Evolutionary conservation across 2,888 invertebrate genomes (phyloP).

Genomic region (Eumerus sabulonum): DNA sequence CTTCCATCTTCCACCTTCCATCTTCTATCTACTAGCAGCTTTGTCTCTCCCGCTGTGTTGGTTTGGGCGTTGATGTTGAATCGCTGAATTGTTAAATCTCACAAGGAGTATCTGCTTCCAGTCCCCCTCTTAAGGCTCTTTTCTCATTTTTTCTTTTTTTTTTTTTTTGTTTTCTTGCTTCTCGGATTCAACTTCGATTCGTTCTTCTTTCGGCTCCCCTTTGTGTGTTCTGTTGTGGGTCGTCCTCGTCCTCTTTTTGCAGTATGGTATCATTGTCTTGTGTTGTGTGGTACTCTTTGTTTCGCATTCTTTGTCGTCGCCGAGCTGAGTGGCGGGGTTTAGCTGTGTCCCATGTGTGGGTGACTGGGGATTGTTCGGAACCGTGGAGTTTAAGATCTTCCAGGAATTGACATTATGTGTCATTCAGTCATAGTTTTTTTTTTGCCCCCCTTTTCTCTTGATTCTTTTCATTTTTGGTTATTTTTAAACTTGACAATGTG

Average conservation of each 20-base stretch:
- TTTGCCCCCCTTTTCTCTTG: too few relatives aligned
- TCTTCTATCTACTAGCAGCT: neutral
- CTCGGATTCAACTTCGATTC: too few relatives aligned
- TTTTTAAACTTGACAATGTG: constrained; percentile 62
- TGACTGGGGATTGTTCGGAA: constrained; percentile 4
- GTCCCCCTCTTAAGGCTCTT: constrained; percentile 61
- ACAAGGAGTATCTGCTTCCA: constrained; percentile 43
- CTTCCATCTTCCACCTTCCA: constrained; percentile 10
- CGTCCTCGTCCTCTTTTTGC: constrained; percentile 29
- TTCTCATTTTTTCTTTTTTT: constrained; percentile 4
- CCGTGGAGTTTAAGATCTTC: constrained; percentile 53
- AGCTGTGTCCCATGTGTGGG: neutral
- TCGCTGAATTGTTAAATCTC: constrained; percentile 39
- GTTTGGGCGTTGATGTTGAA: constrained; percentile 21
- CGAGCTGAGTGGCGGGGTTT: too few relatives aligned
- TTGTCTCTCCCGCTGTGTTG: neutral
- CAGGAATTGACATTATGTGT: constrained; percentile 63
- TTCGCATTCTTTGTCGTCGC: neutral
- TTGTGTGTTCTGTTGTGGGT: constrained; percentile 26
- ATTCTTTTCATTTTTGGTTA: constrained; percentile 22
- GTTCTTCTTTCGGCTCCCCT: neutral
- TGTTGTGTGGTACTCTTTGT: constrained; percentile 18
- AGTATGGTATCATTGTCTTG: too few relatives aligned
- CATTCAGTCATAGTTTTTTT: constrained; percentile 24
- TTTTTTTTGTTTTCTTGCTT: too few relatives aligned